Evolutionary conservation across 2,888 invertebrate species (phyloP).

Genomic region (Agrochola litura): DNA sequence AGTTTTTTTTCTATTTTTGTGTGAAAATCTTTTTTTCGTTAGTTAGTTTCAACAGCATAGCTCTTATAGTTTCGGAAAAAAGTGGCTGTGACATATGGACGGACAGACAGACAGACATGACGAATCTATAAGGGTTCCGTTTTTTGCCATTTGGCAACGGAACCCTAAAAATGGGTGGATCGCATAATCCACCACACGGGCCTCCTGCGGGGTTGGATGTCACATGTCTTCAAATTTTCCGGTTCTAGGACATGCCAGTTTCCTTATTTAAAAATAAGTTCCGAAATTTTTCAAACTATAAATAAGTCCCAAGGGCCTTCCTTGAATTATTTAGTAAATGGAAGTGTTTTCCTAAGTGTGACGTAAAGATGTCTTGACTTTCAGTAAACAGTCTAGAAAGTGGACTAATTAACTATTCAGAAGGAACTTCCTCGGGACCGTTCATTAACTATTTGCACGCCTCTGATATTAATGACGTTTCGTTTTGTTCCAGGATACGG

Average conservation of each 20-base stretch:
- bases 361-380: slow-evolving; percentile 18
- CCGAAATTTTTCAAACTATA: not conserved
- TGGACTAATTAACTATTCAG: slow-evolving; percentile 32
- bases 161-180: no score
- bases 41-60: no score
- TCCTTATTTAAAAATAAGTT: not conserved
- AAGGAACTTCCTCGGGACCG: slow-evolving; percentile 9
- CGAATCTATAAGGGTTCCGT: no score
- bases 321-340: slow-evolving; percentile 33
- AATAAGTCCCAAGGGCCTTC: not conserved
- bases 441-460: slow-evolving; percentile 10
- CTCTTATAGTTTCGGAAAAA: no score
- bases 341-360: slow-evolving; percentile 11
- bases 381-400: slow-evolving; percentile 11
- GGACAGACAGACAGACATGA: no score
- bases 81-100: no score
- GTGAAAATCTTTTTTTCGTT: no score
- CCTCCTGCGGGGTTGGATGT: not conserved
- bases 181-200: not conserved
- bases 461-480: slow-evolving; percentile 24
- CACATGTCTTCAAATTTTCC: not conserved
- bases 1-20: no score
- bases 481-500: slow-evolving; percentile 85
- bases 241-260: not conserved
- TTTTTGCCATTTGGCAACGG: no score